A percentile compares a stretch with the other conserved stretches of the same genome.
phyloP scores from a whole-genome alignment of 1,140 invertebrate species.

The Holcopasites calliopsidis region DNA sequence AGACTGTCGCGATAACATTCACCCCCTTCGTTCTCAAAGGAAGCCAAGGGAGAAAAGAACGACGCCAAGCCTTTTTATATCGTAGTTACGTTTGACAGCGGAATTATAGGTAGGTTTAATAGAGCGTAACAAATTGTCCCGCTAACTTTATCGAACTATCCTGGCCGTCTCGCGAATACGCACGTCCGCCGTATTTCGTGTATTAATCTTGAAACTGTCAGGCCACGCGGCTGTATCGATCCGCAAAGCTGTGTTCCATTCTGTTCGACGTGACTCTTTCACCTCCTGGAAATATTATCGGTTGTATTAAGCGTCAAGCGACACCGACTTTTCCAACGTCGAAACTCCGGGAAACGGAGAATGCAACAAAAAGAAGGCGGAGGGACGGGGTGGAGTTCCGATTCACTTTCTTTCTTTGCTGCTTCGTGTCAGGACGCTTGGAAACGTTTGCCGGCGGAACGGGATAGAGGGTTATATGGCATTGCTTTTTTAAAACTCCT shows the following conservation, averaged over 20 bases:
- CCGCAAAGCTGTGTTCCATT: neutral
- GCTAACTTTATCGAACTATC: constrained; percentile 17
- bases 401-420: neutral
- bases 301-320: constrained; percentile 19
- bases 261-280: constrained; percentile 1
- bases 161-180: neutral
- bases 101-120: constrained; percentile 33
- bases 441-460: neutral
- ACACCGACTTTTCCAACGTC: constrained; percentile 1
- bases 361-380: neutral
- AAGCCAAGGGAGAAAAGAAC: neutral
- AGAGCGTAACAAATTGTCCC: constrained; percentile 34
- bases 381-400: neutral
- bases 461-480: neutral
- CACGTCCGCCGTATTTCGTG: neutral
- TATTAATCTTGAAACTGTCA: constrained; percentile 32
- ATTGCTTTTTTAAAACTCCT: neutral
- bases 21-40: neutral
- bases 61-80: neutral
- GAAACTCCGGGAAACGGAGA: neutral
- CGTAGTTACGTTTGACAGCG: constrained; percentile 1
- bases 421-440: neutral
- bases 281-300: constrained; percentile 1
- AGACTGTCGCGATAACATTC: constrained; percentile 20
- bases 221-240: constrained; percentile 15